Conservation (phyloP, 2,888 invertebrate species). For the Phyllotreta cruciferae region DNA sequence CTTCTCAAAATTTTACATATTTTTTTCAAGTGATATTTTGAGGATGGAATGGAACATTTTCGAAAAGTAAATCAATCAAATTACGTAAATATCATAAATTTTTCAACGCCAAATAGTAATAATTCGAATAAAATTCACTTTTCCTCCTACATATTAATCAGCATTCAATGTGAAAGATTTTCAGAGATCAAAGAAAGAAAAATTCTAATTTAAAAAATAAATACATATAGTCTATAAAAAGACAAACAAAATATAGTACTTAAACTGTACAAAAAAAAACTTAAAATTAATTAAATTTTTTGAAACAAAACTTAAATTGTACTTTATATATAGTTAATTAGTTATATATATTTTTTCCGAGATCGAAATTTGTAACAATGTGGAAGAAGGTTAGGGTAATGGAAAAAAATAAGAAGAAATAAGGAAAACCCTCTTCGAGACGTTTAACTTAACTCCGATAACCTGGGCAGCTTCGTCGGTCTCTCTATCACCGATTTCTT, state of each 20-base stretch:
- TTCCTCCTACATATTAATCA: conserved; percentile 33
- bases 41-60: conserved; percentile 36
- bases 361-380: conserved; percentile 51
- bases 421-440: conserved; percentile 10
- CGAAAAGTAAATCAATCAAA: conserved; percentile 24
- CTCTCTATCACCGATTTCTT: conserved; percentile 54
- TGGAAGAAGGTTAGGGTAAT: conserved; percentile 42
- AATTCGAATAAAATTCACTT: conserved; percentile 18
- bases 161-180: conserved; percentile 46
- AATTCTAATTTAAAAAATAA: conserved; percentile 45
- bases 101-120: conserved; percentile 3
- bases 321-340: conserved; percentile 45
- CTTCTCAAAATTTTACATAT: background rate
- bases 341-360: conserved; percentile 48
- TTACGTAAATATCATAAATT: too few relatives aligned
- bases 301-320: conserved; percentile 52
- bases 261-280: conserved; percentile 48
- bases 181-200: conserved; percentile 52
- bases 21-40: conserved; percentile 32
- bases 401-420: conserved; percentile 3
- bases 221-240: conserved; percentile 48
- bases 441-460: conserved; percentile 50
- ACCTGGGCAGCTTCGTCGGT: conserved; percentile 59
- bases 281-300: conserved; percentile 50
- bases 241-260: conserved; percentile 52